Percentiles rank a stretch among this genome's conserved stretches.
Conservation (phyloP, 2,888 invertebrate species). For the Amphimallon solstitiale region DNA sequence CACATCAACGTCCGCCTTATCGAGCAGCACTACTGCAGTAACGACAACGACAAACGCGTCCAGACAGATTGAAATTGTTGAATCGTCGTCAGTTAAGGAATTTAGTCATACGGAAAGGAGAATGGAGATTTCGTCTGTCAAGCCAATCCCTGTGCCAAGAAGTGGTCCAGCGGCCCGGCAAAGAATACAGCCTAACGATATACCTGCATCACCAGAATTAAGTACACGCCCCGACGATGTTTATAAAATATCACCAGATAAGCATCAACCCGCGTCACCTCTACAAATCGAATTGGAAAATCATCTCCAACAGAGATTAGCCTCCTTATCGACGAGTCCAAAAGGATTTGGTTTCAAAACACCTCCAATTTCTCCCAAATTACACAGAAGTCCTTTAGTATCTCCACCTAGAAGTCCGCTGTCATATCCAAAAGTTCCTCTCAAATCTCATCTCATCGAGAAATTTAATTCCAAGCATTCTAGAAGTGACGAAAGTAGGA, state of each 20-base stretch:
- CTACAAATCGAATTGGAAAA: conserved; percentile 57
- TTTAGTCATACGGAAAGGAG: conserved; percentile 17
- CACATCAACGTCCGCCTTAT: conserved; percentile 16
- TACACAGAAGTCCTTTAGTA: conserved; percentile 40
- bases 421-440: conserved; percentile 30
- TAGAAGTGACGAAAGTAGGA: conserved; percentile 51
- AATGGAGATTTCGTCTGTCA: conserved; percentile 29
- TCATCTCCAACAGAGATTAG: conserved; percentile 55
- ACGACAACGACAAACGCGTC: conserved; percentile 21
- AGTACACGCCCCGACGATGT: conserved; percentile 45
- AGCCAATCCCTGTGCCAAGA: conserved; percentile 57
- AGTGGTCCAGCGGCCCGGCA: conserved; percentile 68
- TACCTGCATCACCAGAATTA: conserved; percentile 61
- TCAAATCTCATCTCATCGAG: conserved; percentile 34
- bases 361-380: conserved; percentile 47
- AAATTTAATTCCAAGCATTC: conserved; percentile 37
- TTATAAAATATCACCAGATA: conserved; percentile 53
- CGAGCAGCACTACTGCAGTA: conserved; percentile 25
- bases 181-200: conserved; percentile 68
- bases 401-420: conserved; percentile 19
- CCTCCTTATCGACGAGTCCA: conserved; percentile 47
- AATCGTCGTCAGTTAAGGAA: not conserved
- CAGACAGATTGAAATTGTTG: conserved; percentile 29
- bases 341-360: conserved; percentile 40
- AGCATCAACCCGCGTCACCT: conserved; percentile 48